Percentiles rank a stretch among this genome's conserved stretches.
phyloP scores from a whole-genome alignment of 2,113 vertebrate species.

The Micromys minutus region DNA sequence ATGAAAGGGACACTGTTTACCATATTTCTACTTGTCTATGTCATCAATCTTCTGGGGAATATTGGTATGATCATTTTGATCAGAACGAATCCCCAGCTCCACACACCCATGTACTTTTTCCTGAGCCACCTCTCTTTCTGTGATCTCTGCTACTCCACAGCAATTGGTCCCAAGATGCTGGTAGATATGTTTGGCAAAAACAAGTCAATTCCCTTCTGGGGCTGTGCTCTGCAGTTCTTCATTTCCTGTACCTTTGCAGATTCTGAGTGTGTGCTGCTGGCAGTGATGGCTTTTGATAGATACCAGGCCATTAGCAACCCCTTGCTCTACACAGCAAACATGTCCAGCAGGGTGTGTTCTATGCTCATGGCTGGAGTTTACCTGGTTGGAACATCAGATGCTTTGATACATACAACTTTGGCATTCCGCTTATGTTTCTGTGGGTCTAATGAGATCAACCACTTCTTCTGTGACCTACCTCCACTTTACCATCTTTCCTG shows the following conservation, averaged over 20 bases:
- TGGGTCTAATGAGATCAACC: neutral
- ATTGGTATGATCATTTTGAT: slow-evolving; percentile 8
- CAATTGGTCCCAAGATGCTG: neutral
- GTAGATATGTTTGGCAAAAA: neutral
- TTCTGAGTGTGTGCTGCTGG: neutral
- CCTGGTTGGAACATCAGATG: neutral
- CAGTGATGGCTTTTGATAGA: neutral
- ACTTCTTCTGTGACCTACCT: neutral
- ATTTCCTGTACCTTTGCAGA: neutral
- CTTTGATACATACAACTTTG: neutral
- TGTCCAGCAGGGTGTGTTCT: neutral
- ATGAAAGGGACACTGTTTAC: neutral
- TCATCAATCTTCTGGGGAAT: neutral
- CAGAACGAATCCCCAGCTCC: neutral
- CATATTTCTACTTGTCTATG: neutral
- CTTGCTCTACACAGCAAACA: neutral
- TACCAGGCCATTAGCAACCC: slow-evolving; percentile 1
- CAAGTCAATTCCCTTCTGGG: neutral
- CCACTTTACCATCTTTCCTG: neutral
- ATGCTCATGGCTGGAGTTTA: neutral
- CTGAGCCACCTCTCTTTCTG: neutral
- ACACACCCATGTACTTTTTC: slow-evolving; percentile 18
- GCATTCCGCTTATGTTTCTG: neutral
- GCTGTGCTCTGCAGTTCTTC: neutral
- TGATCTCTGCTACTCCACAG: slow-evolving; percentile 4